Evolutionary conservation across 2,113 vertebrate genomes (phyloP).

Genomic region (Gopherus evgoodei): DNA sequence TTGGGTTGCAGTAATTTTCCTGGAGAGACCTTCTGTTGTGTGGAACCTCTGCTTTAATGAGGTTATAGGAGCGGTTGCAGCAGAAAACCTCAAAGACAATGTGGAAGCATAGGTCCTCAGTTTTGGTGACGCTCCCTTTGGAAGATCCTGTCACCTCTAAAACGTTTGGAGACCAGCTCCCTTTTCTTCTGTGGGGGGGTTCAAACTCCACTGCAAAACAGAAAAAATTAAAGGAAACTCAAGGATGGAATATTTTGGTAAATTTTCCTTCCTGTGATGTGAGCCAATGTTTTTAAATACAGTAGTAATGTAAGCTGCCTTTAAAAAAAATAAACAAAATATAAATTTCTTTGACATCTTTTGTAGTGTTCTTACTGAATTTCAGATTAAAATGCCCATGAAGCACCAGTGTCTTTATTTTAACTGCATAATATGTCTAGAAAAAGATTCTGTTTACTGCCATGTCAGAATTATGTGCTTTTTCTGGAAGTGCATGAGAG

Average conservation of each 20-base stretch:
- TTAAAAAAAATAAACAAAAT: not conserved
- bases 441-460: not conserved
- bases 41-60: not conserved
- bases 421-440: not conserved
- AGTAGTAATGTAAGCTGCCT: not conserved
- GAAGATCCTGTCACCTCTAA: not conserved
- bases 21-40: not conserved
- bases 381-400: not conserved
- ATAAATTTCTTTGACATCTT: not conserved
- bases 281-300: not conserved
- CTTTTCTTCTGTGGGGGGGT: not conserved
- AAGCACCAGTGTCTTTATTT: not conserved
- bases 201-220: not conserved
- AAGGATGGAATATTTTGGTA: not conserved
- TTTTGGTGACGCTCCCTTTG: not conserved
- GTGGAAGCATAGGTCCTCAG: not conserved
- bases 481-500: slow-evolving; percentile 38
- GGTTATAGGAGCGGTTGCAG: not conserved
- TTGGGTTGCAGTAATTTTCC: not conserved
- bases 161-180: not conserved
- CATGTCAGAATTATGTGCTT: not conserved
- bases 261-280: not conserved
- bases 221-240: not conserved
- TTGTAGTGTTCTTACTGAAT: not conserved
- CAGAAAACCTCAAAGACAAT: not conserved